These are phyloP conservation scores for Acanthis flammea DNA, from an alignment of 2,797 vertebrate genomes.

Conservation along the genomic window DNA sequence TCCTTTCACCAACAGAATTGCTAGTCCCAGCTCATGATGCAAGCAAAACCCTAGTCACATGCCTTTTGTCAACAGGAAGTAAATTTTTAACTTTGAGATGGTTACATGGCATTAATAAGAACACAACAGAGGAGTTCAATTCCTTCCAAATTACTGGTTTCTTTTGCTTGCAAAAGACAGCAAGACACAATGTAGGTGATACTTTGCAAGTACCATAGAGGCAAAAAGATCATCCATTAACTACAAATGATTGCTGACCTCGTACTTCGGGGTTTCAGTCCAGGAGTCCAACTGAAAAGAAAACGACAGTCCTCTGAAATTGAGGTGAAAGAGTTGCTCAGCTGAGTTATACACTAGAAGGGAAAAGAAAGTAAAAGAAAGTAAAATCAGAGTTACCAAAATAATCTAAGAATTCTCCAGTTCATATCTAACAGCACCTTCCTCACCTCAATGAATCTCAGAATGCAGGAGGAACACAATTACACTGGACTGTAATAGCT, in stretches of 20 bases:
- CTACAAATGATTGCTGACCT: constrained; percentile 80
- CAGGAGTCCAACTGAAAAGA: constrained; percentile 98
- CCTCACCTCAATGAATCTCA: background rate
- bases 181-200: background rate
- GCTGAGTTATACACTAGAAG: constrained; percentile 93
- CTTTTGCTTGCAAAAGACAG: background rate
- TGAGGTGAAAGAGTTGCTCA: constrained; percentile 98
- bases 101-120: background rate
- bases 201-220: background rate
- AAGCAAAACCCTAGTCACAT: background rate
- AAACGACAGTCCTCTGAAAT: constrained; percentile 97
- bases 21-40: background rate
- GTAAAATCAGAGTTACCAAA: background rate
- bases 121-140: background rate
- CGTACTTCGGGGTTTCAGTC: constrained; percentile 97
- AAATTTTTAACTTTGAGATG: background rate
- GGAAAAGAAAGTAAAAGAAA: background rate
- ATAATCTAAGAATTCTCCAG: background rate
- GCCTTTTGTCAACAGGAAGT: background rate
- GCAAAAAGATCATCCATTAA: background rate
- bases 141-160: background rate
- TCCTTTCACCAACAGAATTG: background rate
- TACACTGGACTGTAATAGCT: background rate
- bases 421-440: background rate
- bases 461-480: background rate